Evolutionary conservation across 2,113 vertebrate species (phyloP).

Genomic region (Actinemys pallida): DNA sequence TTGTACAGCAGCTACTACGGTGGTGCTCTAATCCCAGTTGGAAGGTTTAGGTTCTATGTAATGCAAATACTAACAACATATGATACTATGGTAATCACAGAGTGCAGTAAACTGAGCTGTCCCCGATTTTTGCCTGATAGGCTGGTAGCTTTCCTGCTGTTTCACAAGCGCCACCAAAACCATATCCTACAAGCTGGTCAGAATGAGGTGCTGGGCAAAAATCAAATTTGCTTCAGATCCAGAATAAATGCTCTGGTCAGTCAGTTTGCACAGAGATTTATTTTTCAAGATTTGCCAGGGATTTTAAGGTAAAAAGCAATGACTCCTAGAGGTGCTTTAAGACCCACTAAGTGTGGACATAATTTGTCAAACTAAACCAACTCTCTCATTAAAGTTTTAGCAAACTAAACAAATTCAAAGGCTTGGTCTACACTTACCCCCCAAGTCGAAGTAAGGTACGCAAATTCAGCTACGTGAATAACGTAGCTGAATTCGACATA

Average conservation of each 20-base stretch:
- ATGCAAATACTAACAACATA: background rate
- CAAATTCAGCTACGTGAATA: too few relatives aligned
- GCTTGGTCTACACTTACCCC: too few relatives aligned
- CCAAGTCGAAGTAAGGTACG: too few relatives aligned
- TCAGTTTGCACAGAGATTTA: slow-evolving; percentile 23
- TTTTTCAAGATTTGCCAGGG: slow-evolving; percentile 30
- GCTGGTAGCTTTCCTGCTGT: background rate
- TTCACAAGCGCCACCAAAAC: background rate
- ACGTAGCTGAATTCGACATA: too few relatives aligned
- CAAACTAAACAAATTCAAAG: slow-evolving; percentile 10
- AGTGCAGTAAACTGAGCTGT: background rate
- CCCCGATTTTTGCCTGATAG: background rate
- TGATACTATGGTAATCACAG: background rate
- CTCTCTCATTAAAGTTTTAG: slow-evolving; percentile 18
- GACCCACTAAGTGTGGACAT: background rate
- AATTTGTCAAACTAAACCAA: background rate
- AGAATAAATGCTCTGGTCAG: slow-evolving; percentile 10
- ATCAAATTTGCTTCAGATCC: slow-evolving; percentile 19
- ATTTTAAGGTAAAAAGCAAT: slow-evolving; percentile 42
- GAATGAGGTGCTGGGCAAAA: background rate
- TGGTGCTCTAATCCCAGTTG: background rate
- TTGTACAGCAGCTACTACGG: background rate
- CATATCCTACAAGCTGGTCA: background rate
- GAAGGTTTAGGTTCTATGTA: background rate
- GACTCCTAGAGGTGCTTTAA: slow-evolving; percentile 18